These are phyloP conservation scores for Pachyseris speciosa DNA, from an alignment of 64 coral and sea anemone genomes.

Conservation along the genomic window DNA sequence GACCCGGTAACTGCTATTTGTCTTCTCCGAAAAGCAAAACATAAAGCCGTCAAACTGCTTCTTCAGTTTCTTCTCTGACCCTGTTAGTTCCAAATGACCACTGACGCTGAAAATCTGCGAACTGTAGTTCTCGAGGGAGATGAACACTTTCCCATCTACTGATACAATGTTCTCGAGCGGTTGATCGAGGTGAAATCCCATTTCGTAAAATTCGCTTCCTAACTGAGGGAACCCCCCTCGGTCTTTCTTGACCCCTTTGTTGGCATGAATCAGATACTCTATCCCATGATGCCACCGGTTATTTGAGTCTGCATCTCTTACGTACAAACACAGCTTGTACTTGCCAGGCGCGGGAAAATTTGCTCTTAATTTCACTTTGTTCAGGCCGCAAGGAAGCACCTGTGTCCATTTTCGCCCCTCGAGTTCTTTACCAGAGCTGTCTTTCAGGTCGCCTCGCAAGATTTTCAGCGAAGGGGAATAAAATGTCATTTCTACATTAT, in stretches of 20 bases:
- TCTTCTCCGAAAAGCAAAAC: slow-evolving; percentile 62
- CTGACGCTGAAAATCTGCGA: slow-evolving; percentile 37
- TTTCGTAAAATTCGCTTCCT: slow-evolving; percentile 61
- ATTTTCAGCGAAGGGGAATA: slow-evolving; percentile 58
- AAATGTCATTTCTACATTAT: slow-evolving; percentile 58
- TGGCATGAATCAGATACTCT: slow-evolving; percentile 55
- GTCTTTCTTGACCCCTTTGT: slow-evolving; percentile 59
- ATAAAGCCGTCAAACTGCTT: slow-evolving; percentile 61
- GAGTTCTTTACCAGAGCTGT: slow-evolving; percentile 28
- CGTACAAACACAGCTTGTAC: slow-evolving; percentile 57
- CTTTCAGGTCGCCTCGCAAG: slow-evolving; percentile 69
- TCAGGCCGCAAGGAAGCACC: slow-evolving; percentile 42
- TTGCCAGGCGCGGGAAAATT: slow-evolving; percentile 81
- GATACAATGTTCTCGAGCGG: slow-evolving; percentile 75
- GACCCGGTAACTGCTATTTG: slow-evolving; percentile 34
- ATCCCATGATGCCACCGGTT: slow-evolving; percentile 73
- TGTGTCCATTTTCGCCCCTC: slow-evolving; percentile 66
- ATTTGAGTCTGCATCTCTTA: slow-evolving; percentile 24
- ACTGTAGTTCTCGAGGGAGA: slow-evolving; percentile 66
- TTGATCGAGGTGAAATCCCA: slow-evolving; percentile 64
- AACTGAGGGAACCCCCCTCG: slow-evolving; percentile 85
- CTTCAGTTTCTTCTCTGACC: slow-evolving; percentile 34
- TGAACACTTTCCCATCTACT: slow-evolving; percentile 50
- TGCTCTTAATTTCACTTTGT: slow-evolving; percentile 60
- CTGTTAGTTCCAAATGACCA: slow-evolving; percentile 37